A percentile compares a stretch with the other conserved stretches of the same genome.
Evolutionary conservation across 2,113 vertebrate genomes (phyloP).

Genomic region (Salvelinus sp.): DNA sequence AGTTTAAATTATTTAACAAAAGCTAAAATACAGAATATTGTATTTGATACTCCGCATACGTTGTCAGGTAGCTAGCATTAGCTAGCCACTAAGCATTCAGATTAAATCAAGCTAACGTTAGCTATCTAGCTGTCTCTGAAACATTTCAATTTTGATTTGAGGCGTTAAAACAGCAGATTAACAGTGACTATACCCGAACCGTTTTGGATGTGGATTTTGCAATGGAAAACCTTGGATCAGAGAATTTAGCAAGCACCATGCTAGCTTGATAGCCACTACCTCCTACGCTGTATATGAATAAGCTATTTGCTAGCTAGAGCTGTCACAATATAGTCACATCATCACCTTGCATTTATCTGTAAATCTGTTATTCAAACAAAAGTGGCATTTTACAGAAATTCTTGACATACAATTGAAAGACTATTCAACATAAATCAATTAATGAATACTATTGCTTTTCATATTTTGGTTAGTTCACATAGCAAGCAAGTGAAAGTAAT

Average conservation of each 20-base stretch:
- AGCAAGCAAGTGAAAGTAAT: slow-evolving; percentile 13
- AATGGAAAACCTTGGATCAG: too few relatives aligned
- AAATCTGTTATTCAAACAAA: slow-evolving; percentile 6
- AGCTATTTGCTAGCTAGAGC: neutral
- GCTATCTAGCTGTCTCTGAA: slow-evolving; percentile 3
- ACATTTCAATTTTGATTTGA: too few relatives aligned
- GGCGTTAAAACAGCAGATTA: too few relatives aligned
- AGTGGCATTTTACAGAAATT: slow-evolving; percentile 26
- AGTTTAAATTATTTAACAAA: neutral
- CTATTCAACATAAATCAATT: slow-evolving; percentile 10
- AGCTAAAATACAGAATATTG: neutral
- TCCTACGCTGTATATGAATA: neutral
- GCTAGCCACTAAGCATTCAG: neutral
- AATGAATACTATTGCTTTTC: slow-evolving; percentile 5
- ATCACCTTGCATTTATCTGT: neutral
- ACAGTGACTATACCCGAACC: too few relatives aligned
- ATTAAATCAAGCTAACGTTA: neutral
- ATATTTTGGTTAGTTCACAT: neutral
- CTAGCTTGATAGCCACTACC: neutral
- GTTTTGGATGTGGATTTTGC: too few relatives aligned
- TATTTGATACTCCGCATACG: neutral
- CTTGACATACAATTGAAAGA: slow-evolving; percentile 45
- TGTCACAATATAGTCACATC: neutral
- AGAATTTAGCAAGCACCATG: neutral
- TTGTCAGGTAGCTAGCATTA: neutral